Evolutionary conservation across 2,113 vertebrate genomes (phyloP), one percentile per base, ranked within the genome.

Genomic region (Lasiurus borealis): DNA sequence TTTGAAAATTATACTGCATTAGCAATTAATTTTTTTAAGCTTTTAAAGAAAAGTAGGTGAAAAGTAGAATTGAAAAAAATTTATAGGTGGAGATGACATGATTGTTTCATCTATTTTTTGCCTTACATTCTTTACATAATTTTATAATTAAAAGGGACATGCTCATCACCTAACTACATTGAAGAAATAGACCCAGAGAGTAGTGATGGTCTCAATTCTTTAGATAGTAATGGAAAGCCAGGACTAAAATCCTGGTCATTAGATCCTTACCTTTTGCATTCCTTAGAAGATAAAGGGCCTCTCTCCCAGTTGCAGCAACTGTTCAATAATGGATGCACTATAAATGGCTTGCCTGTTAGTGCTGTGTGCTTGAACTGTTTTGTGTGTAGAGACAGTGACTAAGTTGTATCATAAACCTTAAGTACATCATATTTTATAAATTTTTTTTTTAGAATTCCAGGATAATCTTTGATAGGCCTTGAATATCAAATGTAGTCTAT

Each of bases 11-110:
- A 54, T 9, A 48, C 34, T 82, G 59, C 25, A 40, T 76, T 93
- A 93, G 34, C 71, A 95, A 15, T 89, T 92, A 40, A 73, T 90
- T 40, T 57, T 88, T 62, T 95, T 87, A 88, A 88, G 23, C 18
- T 46, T 73, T 90, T 57, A 81, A 90, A 40, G 81, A 91, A 90
- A 90, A 78, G 84, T 83, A 82, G 59, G 16, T 73, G 57, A 57
- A 86, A 68, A 92, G 34, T 82, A 68, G 66, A 92, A 19, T 69
- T 94, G 84, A 50, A 84, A 93, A 64, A 64, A 59, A 73, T 84
- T 94, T 90, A 11, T 75, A 66, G 25, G 44, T 25, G 48, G 94
- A n/a, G 46, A 88, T 50, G 15, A 76, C 36, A 57, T 44, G n/a
- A 69, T 48, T 94, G 27, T 72, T 87, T 76, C 2, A 31, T 82